A percentile compares a stretch with the other conserved stretches of the same genome.
Conservation (phyloP, 2,888 invertebrate species). For the Eumacrocentrus americanus region DNA sequence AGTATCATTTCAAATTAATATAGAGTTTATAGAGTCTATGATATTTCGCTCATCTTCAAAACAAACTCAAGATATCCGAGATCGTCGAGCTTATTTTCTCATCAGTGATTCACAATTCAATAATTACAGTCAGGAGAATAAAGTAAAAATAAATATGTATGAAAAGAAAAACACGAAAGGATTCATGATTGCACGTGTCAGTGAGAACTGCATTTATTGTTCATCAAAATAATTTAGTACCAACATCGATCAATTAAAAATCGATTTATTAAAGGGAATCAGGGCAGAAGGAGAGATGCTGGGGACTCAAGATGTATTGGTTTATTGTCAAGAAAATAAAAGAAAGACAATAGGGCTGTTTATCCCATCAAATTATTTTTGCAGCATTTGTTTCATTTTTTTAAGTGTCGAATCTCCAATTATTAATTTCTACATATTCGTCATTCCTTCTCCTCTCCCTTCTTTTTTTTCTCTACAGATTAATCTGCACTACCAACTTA, state of each 20-base stretch:
- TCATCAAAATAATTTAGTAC: background rate
- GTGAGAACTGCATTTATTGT: slow-evolving; percentile 8
- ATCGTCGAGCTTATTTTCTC: slow-evolving; percentile 2
- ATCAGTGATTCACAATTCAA: slow-evolving; percentile 3
- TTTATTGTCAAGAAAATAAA: too few relatives aligned
- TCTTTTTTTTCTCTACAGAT: background rate
- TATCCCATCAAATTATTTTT: background rate
- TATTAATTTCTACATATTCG: background rate
- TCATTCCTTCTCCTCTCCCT: background rate
- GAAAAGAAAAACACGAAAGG: background rate
- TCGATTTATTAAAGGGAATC: background rate
- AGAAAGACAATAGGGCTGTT: too few relatives aligned
- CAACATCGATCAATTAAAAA: background rate
- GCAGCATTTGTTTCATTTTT: background rate
- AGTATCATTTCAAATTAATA: background rate
- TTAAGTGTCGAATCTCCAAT: too few relatives aligned
- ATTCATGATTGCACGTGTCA: slow-evolving; percentile 5
- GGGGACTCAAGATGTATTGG: background rate
- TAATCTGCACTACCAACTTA: slow-evolving; percentile 6
- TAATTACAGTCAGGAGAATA: background rate
- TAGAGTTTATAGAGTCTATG: background rate
- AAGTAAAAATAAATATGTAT: too few relatives aligned
- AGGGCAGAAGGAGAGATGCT: background rate
- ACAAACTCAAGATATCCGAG: slow-evolving; percentile 8
- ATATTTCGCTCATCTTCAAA: background rate